A percentile compares a stretch with the other conserved stretches of the same genome.
phyloP scores from a whole-genome alignment of 2,797 vertebrate species.

The Rhynchotus rufescens region DNA sequence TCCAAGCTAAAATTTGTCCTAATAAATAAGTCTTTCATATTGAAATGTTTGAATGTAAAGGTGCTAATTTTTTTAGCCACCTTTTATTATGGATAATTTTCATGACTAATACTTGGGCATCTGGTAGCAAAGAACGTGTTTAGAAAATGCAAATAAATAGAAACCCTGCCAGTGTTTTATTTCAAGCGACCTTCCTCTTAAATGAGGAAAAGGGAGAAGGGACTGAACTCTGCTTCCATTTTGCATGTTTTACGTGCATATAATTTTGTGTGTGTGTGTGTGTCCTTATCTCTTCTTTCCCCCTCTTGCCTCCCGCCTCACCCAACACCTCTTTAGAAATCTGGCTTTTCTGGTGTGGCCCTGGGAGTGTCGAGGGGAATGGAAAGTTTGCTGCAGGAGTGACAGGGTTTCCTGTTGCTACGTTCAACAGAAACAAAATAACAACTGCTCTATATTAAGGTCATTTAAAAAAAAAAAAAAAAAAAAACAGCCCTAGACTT shows the following conservation, averaged over 20 bases:
- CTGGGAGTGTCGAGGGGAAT: constrained; percentile 63
- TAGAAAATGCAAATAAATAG: background rate
- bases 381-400: constrained; percentile 73
- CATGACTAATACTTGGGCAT: constrained; percentile 48
- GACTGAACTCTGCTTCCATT: background rate
- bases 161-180: background rate
- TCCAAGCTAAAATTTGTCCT: background rate
- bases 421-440: constrained; percentile 70
- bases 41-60: background rate
- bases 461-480: background rate
- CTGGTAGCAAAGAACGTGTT: background rate
- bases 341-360: constrained; percentile 46
- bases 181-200: background rate
- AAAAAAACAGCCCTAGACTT: background rate
- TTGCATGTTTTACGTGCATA: background rate
- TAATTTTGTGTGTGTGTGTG: background rate
- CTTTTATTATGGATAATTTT: constrained; percentile 20
- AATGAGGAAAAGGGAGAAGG: background rate
- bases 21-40: background rate
- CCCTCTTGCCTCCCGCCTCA: background rate
- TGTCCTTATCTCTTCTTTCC: background rate
- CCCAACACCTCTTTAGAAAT: constrained; percentile 50
- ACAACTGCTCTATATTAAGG: constrained; percentile 56
- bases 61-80: background rate
- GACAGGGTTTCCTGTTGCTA: constrained; percentile 77